phyloP scores from a whole-genome alignment of 53 echinoderm and acorn worm genomes.

The Zoroaster sp. region DNA sequence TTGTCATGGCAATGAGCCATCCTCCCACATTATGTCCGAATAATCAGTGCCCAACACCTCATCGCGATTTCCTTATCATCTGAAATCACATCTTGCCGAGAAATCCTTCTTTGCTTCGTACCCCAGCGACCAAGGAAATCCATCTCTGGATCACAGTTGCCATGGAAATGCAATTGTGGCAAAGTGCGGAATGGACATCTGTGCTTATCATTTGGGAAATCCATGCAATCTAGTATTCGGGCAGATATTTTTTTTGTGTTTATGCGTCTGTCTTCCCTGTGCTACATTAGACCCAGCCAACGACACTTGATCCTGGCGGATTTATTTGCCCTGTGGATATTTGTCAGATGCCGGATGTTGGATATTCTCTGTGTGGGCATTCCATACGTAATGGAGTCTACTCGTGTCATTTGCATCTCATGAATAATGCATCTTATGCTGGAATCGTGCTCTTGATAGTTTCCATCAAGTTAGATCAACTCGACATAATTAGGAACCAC shows the following conservation, averaged over 20 bases:
- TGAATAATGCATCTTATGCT: conserved; percentile 1
- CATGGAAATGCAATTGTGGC: conserved; percentile 36
- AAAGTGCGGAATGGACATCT: conserved; percentile 6
- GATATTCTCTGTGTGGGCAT: neutral
- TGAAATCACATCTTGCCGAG: neutral
- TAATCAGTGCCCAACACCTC: neutral
- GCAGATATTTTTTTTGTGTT: neutral
- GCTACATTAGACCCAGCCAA: neutral
- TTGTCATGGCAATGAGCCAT: neutral
- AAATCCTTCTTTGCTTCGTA: neutral
- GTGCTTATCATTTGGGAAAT: neutral
- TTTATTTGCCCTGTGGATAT: neutral
- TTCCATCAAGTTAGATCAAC: neutral
- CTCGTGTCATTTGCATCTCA: conserved; percentile 19
- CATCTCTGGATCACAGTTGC: conserved; percentile 24
- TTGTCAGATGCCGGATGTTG: neutral
- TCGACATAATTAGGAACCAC: neutral
- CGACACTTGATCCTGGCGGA: neutral
- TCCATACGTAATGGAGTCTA: neutral
- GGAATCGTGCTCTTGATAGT: neutral
- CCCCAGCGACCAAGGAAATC: neutral
- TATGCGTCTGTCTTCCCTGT: neutral
- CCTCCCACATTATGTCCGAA: too few relatives aligned
- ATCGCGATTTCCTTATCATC: neutral
- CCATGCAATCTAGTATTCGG: neutral